These are phyloP conservation scores for Esperia sulphurella DNA, from an alignment of 2,888 invertebrate genomes.

Conservation along the genomic window DNA sequence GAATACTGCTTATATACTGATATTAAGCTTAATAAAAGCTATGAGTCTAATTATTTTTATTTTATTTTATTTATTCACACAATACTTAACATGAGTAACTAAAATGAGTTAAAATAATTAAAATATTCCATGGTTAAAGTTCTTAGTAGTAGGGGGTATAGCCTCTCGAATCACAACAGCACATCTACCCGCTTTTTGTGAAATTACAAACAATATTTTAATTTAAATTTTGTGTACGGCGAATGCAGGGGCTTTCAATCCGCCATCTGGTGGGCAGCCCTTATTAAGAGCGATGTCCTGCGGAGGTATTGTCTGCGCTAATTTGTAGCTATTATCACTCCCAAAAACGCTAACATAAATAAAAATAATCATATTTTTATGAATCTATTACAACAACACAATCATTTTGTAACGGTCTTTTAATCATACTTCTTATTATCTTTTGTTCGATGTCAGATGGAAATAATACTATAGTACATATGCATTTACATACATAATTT, in stretches of 20 bases:
- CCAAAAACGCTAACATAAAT: conserved; percentile 67
- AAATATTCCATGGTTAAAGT: neutral
- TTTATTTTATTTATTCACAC: no score
- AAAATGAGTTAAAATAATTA: no score
- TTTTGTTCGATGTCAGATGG: no score
- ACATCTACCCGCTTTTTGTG: conserved; percentile 18
- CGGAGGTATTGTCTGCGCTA: conserved; percentile 68
- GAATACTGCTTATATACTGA: no score
- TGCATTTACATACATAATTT: no score
- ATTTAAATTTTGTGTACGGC: conserved; percentile 42
- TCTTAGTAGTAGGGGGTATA: neutral
- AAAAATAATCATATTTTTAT: conserved; percentile 34
- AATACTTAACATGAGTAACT: no score
- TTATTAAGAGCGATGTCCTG: conserved; percentile 65
- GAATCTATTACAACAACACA: neutral
- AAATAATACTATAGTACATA: no score
- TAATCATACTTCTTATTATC: neutral
- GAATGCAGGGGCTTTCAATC: conserved; percentile 30
- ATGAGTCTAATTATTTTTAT: no score
- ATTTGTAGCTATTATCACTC: conserved; percentile 73
- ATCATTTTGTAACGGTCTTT: neutral
- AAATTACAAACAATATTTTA: conserved; percentile 35
- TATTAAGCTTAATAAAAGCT: no score
- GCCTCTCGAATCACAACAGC: conserved; percentile 3
- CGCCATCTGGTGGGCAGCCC: conserved; percentile 65